Conservation (phyloP, 2,113 vertebrate species). For the Empidonax alnorum region DNA sequence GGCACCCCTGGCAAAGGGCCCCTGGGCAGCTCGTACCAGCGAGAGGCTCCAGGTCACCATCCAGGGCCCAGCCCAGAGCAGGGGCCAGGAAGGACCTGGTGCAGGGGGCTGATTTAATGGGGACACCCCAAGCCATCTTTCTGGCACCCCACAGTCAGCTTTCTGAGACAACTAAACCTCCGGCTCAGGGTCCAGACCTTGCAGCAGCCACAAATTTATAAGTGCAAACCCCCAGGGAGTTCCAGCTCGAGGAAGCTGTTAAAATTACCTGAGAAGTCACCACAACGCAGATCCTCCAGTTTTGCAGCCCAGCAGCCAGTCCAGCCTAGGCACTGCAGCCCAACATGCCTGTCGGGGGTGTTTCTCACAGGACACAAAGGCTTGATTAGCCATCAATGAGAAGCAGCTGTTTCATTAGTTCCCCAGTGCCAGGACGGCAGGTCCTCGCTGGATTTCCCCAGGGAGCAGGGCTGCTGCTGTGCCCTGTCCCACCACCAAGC, state of each 20-base stretch:
- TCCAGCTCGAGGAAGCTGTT: not conserved
- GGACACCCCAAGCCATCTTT: not conserved
- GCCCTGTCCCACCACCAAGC: not conserved
- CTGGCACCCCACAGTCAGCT: not conserved
- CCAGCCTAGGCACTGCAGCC: not conserved
- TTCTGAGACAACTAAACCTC: not conserved
- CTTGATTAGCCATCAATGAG: not conserved
- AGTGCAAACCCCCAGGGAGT: not conserved
- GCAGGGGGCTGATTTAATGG: fast-evolving
- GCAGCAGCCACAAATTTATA: not conserved
- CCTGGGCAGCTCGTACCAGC: fast-evolving
- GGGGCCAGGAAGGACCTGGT: not conserved
- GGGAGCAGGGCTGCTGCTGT: not conserved
- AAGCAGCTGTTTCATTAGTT: not conserved
- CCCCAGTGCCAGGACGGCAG: not conserved
- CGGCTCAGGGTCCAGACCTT: not conserved
- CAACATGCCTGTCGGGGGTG: fast-evolving
- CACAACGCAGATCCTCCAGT: not conserved
- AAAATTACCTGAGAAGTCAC: fast-evolving
- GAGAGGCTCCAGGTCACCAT: fast-evolving
- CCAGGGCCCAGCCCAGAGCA: not conserved
- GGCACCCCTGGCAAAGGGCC: not conserved
- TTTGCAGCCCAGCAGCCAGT: not conserved
- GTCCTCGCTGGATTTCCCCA: not conserved
- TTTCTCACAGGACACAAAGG: not conserved